Conservation (phyloP, 92 coral and sea anemone genomes). For the Palythoa grandiflora region DNA sequence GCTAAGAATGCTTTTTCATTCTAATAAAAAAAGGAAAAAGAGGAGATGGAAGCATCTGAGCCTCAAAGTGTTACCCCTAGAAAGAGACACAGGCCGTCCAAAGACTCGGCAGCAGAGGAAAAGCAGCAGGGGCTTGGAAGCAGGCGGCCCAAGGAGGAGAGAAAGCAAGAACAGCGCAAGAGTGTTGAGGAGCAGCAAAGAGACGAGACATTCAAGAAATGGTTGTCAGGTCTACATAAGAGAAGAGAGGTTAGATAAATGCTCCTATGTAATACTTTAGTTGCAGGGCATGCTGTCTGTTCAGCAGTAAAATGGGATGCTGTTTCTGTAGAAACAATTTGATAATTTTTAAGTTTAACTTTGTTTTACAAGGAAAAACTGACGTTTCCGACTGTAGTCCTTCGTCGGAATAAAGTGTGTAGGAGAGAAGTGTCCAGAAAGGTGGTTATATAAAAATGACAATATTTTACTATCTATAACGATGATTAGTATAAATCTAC, state of each 20-base stretch:
- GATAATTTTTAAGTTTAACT: too few relatives aligned
- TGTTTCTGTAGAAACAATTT: too few relatives aligned
- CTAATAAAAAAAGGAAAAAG: constrained; percentile 58
- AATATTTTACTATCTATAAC: too few relatives aligned
- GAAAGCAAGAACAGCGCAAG: constrained; percentile 79
- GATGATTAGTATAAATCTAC: too few relatives aligned
- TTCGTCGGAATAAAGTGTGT: too few relatives aligned
- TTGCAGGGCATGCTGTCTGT: neutral
- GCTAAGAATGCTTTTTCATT: neutral
- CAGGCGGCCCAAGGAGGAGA: constrained; percentile 81
- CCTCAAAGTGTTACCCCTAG: constrained; percentile 48
- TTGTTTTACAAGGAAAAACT: too few relatives aligned
- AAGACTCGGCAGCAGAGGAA: constrained; percentile 56
- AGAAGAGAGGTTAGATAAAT: constrained; percentile 76
- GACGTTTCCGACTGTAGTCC: too few relatives aligned
- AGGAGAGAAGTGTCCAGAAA: too few relatives aligned
- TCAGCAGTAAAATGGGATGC: neutral
- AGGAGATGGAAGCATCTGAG: constrained; percentile 47
- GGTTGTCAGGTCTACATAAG: constrained; percentile 85
- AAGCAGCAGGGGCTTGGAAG: constrained; percentile 70
- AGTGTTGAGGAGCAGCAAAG: constrained; percentile 78
- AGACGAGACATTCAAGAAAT: constrained; percentile 86
- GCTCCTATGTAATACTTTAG: neutral
- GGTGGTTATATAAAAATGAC: too few relatives aligned
- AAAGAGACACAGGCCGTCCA: constrained; percentile 87